A percentile compares a stretch with the other conserved stretches of the same genome.
phyloP scores from a whole-genome alignment of 2,797 vertebrate species.

The Discoglossus pictus region DNA sequence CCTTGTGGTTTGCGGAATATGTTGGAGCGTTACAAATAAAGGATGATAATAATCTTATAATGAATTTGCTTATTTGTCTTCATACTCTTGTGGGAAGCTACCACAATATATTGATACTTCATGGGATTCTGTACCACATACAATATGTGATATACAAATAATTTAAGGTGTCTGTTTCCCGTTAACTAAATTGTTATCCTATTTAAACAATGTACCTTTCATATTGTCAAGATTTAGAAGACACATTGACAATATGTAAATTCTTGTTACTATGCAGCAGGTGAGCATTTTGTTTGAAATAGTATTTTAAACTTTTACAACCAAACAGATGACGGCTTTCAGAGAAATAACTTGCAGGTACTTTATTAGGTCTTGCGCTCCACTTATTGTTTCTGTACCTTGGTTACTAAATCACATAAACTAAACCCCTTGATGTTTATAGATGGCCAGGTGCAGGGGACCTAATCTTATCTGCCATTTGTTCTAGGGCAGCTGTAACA shows the following conservation, averaged over 20 bases:
- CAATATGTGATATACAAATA: no score
- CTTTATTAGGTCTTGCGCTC: slow-evolving; percentile 19
- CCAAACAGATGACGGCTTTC: slow-evolving; percentile 4
- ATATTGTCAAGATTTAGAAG: no score
- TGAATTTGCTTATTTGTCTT: no score
- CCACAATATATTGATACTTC: no score
- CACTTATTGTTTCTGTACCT: slow-evolving; percentile 29
- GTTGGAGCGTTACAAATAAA: no score
- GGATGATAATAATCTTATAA: no score
- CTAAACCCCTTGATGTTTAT: slow-evolving; percentile 61
- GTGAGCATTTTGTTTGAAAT: neutral
- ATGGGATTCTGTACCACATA: no score
- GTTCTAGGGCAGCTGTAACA: slow-evolving; percentile 77
- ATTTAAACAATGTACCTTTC: no score
- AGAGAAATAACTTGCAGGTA: slow-evolving; percentile 2
- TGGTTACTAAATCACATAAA: slow-evolving; percentile 50
- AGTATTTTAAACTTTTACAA: slow-evolving; percentile 9
- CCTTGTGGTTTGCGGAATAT: no score
- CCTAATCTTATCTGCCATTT: slow-evolving; percentile 86
- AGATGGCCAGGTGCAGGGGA: slow-evolving; percentile 85
- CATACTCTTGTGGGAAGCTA: no score
- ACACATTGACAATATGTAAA: neutral
- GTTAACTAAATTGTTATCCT: no score
- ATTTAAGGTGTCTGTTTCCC: no score
- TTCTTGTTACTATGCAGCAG: neutral